Conservation (phyloP, 2,888 invertebrate genomes). For the Andrena camellia region DNA sequence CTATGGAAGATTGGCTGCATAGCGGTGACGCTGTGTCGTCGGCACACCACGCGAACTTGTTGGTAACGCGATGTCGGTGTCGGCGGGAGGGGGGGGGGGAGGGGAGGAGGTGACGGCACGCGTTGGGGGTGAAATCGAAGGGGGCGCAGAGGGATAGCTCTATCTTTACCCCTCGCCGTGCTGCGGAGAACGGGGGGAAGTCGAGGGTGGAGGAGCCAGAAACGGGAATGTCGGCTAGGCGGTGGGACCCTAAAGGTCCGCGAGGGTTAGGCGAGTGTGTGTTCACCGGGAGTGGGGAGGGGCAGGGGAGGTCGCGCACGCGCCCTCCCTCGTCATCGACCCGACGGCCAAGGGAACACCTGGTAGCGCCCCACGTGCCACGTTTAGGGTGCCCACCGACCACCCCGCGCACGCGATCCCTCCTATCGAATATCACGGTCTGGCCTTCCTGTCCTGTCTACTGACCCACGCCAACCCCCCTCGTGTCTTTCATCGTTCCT, state of each 20-base stretch:
- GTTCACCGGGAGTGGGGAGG: neutral
- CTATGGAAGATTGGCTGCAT: conserved; percentile 72
- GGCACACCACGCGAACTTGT: conserved; percentile 69
- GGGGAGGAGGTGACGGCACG: conserved; percentile 53
- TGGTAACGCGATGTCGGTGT: conserved; percentile 57
- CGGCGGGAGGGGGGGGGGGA: conserved; percentile 27
- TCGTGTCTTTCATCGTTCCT: conserved; percentile 58
- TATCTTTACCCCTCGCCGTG: conserved; percentile 58
- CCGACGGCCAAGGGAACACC: conserved; percentile 79
- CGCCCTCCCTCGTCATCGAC: conserved; percentile 76
- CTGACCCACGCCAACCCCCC: conserved; percentile 79
- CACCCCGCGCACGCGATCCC: conserved; percentile 69
- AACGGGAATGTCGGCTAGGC: conserved; percentile 32
- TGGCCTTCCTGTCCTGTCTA: conserved; percentile 75
- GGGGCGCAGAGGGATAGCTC: conserved; percentile 23
- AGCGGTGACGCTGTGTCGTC: conserved; percentile 66
- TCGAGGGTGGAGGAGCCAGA: conserved; percentile 54
- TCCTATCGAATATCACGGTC: conserved; percentile 77
- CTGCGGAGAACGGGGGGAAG: conserved; percentile 51
- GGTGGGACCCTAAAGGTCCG: conserved; percentile 25
- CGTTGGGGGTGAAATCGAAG: conserved; percentile 57
- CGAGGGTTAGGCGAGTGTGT: conserved; percentile 16
- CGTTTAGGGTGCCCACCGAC: conserved; percentile 75
- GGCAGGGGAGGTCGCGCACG: conserved; percentile 73
- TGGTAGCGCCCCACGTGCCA: conserved; percentile 81